These are phyloP conservation scores for Leptinotarsa juncta DNA, from an alignment of 2,888 invertebrate genomes.

Conservation along the genomic window DNA sequence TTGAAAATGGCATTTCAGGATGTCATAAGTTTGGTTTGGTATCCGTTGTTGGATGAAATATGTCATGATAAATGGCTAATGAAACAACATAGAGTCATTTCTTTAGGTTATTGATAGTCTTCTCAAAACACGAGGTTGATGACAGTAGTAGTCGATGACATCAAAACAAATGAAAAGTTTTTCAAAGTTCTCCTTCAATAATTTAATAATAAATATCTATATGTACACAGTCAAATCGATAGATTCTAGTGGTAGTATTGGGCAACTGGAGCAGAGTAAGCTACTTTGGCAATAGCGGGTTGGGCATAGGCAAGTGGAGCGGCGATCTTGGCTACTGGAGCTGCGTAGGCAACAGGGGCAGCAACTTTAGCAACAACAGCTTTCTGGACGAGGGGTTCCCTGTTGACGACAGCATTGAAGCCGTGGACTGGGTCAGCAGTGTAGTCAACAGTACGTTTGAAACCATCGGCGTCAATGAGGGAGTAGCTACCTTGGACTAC, in stretches of 20 bases:
- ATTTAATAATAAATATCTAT: slow-evolving; percentile 31
- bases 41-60: no score
- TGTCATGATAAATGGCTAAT: no score
- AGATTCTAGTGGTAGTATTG: slow-evolving; percentile 31
- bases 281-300: slow-evolving; percentile 36
- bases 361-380: slow-evolving; percentile 45
- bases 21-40: no score
- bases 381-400: slow-evolving; percentile 61
- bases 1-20: no score
- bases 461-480: slow-evolving; percentile 72
- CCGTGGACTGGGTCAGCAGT: slow-evolving; percentile 69
- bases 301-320: slow-evolving; percentile 44
- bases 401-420: slow-evolving; percentile 71
- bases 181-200: background rate
- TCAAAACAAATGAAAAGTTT: background rate
- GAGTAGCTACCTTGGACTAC: slow-evolving; percentile 71
- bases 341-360: slow-evolving; percentile 27
- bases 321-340: slow-evolving; percentile 36
- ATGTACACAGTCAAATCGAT: slow-evolving; percentile 27
- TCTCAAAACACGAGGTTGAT: no score
- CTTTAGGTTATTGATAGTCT: no score
- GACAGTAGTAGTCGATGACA: background rate
- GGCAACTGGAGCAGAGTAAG: slow-evolving; percentile 32
- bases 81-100: no score
- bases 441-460: slow-evolving; percentile 74